Conservation (phyloP, 2,113 vertebrate genomes). For the Clarias macrocephalus region DNA sequence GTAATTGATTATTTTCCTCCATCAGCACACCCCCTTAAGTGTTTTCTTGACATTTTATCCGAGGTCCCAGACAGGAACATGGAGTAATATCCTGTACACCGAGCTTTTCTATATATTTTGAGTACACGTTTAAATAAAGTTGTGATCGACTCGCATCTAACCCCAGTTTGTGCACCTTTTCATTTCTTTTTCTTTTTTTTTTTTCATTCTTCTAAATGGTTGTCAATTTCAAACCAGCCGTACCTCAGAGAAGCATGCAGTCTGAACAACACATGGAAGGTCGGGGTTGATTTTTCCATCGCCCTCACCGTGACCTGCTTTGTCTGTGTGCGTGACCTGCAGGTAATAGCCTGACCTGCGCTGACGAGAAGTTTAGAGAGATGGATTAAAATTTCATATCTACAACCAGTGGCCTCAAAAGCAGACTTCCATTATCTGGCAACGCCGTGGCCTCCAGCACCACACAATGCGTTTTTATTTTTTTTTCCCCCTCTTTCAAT, state of each 20-base stretch:
- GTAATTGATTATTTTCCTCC: background rate
- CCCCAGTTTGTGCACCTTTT: background rate
- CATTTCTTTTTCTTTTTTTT: background rate
- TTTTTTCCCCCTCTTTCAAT: background rate
- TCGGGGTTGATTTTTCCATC: conserved; percentile 9
- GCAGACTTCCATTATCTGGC: conserved; percentile 48
- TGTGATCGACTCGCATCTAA: background rate
- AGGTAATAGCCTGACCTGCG: conserved; percentile 40
- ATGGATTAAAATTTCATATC: conserved; percentile 58
- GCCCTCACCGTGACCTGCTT: conserved; percentile 29
- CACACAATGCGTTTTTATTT: conserved; percentile 15
- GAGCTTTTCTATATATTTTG: background rate
- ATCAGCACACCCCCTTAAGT: background rate
- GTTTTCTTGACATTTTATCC: background rate
- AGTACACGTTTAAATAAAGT: too few relatives aligned
- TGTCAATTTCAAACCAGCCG: background rate
- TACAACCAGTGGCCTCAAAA: conserved; percentile 32
- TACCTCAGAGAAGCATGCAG: background rate
- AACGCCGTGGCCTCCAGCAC: conserved; percentile 31
- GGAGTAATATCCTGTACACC: too few relatives aligned
- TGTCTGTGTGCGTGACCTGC: conserved; percentile 52
- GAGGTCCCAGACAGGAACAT: background rate
- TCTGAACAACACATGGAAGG: background rate
- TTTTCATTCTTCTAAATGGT: background rate
- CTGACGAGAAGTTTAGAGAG: conserved; percentile 30